Evolutionary conservation across 2,113 vertebrate genomes (phyloP).

Genomic region (Dascyllus trimaculatus): DNA sequence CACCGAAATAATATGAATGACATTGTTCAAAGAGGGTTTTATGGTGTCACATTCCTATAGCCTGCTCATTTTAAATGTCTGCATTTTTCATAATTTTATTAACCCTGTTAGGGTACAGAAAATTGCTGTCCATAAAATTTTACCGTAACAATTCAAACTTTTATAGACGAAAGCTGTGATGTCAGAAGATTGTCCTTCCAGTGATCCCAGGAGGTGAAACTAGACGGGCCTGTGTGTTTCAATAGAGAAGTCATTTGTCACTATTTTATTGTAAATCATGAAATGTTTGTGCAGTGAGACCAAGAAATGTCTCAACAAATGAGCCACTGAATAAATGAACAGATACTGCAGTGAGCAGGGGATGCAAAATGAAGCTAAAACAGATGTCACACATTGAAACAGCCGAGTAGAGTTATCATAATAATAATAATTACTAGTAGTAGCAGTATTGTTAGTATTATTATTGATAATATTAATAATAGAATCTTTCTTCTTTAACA

Average conservation of each 20-base stretch:
- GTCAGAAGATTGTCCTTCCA: slow-evolving; percentile 51
- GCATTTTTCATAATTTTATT: slow-evolving; percentile 43
- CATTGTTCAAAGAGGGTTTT: slow-evolving; percentile 6
- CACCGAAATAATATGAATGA: slow-evolving; percentile 45
- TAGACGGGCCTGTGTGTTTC: background rate
- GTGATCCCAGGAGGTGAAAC: background rate
- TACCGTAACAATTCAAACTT: slow-evolving; percentile 39
- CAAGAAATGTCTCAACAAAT: background rate
- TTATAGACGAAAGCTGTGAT: slow-evolving; percentile 47
- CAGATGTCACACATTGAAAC: no score
- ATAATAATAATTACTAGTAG: no score
- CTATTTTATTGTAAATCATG: background rate
- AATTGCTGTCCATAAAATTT: slow-evolving; percentile 54
- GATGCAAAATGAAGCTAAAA: no score
- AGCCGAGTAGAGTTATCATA: no score
- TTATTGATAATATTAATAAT: no score
- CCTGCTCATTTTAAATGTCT: slow-evolving; percentile 41
- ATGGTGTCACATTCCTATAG: slow-evolving; percentile 36
- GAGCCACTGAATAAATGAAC: no score
- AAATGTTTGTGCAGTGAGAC: background rate
- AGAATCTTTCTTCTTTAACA: no score
- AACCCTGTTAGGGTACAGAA: slow-evolving; percentile 38
- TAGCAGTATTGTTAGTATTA: no score
- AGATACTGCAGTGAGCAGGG: no score
- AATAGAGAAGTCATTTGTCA: slow-evolving; percentile 9